These are phyloP conservation scores for Acronicta leporina DNA, from an alignment of 2,888 invertebrate species.

Conservation along the genomic window DNA sequence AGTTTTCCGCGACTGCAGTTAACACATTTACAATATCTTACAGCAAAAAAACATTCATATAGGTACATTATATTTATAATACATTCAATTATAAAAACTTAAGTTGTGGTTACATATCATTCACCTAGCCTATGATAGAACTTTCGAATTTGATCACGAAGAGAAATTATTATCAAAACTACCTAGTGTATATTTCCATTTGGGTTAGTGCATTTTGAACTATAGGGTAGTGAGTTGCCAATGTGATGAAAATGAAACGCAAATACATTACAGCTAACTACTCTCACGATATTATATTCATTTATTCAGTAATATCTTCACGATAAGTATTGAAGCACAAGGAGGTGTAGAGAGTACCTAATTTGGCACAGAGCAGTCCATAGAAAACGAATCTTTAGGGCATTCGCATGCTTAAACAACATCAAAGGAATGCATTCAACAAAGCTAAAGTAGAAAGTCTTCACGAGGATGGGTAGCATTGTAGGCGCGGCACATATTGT, in stretches of 20 bases:
- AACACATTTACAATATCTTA: constrained; percentile 66
- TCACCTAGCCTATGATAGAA: constrained; percentile 89
- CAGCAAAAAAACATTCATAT: constrained; percentile 61
- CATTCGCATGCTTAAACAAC: constrained; percentile 46
- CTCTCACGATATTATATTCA: constrained; percentile 78
- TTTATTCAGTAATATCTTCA: constrained; percentile 74
- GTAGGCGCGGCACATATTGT: constrained; percentile 18
- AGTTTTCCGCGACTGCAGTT: constrained; percentile 55
- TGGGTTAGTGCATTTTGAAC: constrained; percentile 85
- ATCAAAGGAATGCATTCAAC: constrained; percentile 39
- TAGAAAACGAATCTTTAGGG: constrained; percentile 51
- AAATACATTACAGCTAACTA: constrained; percentile 85
- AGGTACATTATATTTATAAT: constrained; percentile 60
- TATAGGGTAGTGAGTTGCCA: constrained; percentile 83
- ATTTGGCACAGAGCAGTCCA: constrained; percentile 82
- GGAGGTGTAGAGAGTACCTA: constrained; percentile 70
- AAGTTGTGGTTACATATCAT: constrained; percentile 79
- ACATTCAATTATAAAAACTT: constrained; percentile 71
- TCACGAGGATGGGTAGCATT: constrained; percentile 29
- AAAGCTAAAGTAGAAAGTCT: constrained; percentile 47
- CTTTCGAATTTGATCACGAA: constrained; percentile 88
- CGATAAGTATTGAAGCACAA: constrained; percentile 69
- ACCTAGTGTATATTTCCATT: constrained; percentile 84
- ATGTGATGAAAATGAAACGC: constrained; percentile 81
- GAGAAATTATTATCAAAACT: constrained; percentile 88